phyloP scores from a whole-genome alignment of 2,797 vertebrate species.

The Melanotaenia trifasciata region DNA sequence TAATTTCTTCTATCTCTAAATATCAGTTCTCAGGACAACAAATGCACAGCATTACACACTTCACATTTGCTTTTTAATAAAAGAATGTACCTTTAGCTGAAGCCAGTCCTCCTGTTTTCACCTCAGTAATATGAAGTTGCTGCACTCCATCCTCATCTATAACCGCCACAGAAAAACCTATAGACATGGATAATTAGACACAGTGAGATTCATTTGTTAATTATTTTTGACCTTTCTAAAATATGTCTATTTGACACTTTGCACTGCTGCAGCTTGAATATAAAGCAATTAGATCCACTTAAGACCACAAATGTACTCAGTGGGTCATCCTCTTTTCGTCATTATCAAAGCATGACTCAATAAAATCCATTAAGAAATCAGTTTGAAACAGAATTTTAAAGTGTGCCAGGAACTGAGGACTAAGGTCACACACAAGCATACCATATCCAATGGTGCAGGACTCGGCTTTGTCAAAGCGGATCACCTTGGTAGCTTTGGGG shows the following conservation, averaged over 20 bases:
- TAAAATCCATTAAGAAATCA: constrained; percentile 57
- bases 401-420: constrained; percentile 11
- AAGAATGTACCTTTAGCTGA: constrained; percentile 86
- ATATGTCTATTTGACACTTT: constrained; percentile 30
- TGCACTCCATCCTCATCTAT: constrained; percentile 90
- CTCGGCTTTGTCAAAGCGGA: constrained; percentile 90
- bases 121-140: constrained; percentile 89
- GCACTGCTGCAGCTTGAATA: constrained; percentile 25
- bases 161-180: constrained; percentile 92
- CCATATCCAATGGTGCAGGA: constrained; percentile 88
- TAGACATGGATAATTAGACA: constrained; percentile 28
- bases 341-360: constrained; percentile 64
- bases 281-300: constrained; percentile 46
- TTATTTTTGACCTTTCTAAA: not conserved
- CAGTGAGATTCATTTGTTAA: constrained; percentile 5
- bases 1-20: constrained; percentile 5
- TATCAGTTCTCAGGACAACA: not conserved
- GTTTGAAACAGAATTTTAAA: constrained; percentile 46
- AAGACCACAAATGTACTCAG: constrained; percentile 21
- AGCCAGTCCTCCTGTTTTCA: constrained; percentile 90
- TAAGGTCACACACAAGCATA: constrained; percentile 71
- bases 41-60: not conserved
- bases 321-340: constrained; percentile 26
- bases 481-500: constrained; percentile 87
- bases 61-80: not conserved